Base-by-base conservation (phyloP, 2,797 vertebrate species). In the Champsocephalus esox region DNA sequence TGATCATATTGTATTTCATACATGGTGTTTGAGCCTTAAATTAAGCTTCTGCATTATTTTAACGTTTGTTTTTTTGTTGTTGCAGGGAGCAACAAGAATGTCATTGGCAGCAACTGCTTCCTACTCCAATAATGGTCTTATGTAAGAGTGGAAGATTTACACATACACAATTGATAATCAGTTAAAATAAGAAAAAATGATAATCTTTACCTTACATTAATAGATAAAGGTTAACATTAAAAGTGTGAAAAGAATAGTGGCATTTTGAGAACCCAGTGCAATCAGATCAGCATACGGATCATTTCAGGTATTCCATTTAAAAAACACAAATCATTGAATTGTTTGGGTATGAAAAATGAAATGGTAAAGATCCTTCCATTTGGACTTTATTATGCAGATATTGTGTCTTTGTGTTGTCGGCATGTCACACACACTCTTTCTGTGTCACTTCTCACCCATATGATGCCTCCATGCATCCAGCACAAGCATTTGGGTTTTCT, bases 381-480 rank as follows among this genome's bases (percentile, higher is more conserved):
- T 70, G 73, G 57, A 68, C 44, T 69, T 54, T 44, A 52, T 62
- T 9, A 67, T 71, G 60, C 65, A 76, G 45, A 70, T 73, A 32
- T 12, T 3, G 1, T 48, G 19, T 59, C 61, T 49, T 73, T 77
- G 61, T 59, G 8, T 24, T 64, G 66, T 57, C 68, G 46, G 72
- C 66, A 57, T 58, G 67, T 57, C 57, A 19, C 61, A 64, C 60
- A 48, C 12, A 43, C 74, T 66, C 75, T 71, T 61, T 75, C 54
- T 80, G 14, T 80, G 56, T 75, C 71, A 72, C 44, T 7, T 72
- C 17, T 75, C 51, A 46, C 12, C 67, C 71, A 49, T 52, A 55
- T 79, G 66, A 78, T 75, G 32, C 65, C 70, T 57, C 44, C 52
- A 21, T 63, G 32, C 60, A 50, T 67, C 67, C 71, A 80, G 3